Evolutionary conservation across 1,140 invertebrate genomes (phyloP), one percentile per base, ranked within the genome.

Genomic region (Caenorhabditis briggsae): DNA sequence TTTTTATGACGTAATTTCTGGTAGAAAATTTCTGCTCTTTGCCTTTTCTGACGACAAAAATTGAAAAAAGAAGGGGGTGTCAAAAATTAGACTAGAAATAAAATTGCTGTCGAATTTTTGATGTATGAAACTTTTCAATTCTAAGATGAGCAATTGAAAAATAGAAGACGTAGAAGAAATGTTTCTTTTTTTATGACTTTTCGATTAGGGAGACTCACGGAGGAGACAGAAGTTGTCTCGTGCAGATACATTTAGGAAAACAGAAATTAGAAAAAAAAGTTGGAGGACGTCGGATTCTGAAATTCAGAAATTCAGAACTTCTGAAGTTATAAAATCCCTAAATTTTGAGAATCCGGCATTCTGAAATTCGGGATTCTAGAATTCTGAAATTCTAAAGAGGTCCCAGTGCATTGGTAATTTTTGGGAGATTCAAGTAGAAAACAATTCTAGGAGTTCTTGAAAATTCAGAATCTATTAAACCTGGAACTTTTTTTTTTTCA

Each of bases 1-100:
- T 18, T 50, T 78, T 78, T 78, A 78, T 50, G 70, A 78, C 70
- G 70, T 25, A 50, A 50, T 50, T 78, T 78, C 41, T 70, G 41
- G 23, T 3, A 33, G 33, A 33, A 33, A 33, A 2, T 33, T 33
- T 33, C 33, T 33, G 33, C 33, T 33, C 33, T 33, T 33, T 33
- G 33, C 33, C 61, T 64, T 18, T 41, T 58, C n/a, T n/a, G 56
- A n/a, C 1, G 8, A 8, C 16, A 58, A 18, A 20, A 58, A 58
- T 53, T 53, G 56, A n/a, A 58, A 58, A 58, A 20, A 20, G 56
- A 20, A 58, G 23, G 59, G 25, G 59, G 9, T 11, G 33, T 33
- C 33, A 33, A 33, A 61, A 33, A 61, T 11, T 25, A 12, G 23
- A 61, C 59, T 53, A 53, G 16, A 16, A 16, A 53, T 53, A 14